Percentiles rank a stretch among this genome's conserved stretches.
phyloP scores from a whole-genome alignment of 2,888 invertebrate species.

The Lasioglossum villosulum region DNA sequence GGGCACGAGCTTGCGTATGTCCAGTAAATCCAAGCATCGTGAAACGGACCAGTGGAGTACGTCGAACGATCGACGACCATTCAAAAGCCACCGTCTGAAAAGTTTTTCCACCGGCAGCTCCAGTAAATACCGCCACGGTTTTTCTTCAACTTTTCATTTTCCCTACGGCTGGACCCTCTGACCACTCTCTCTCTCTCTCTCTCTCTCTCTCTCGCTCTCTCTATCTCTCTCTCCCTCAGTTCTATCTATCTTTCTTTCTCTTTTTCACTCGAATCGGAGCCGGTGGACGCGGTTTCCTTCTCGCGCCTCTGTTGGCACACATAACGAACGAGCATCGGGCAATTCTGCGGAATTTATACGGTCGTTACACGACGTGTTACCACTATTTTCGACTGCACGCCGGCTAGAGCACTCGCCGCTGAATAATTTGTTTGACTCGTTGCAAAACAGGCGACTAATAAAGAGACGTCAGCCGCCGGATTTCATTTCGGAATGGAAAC shows the following conservation, averaged over 20 bases:
- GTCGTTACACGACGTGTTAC: constrained; percentile 68
- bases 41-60: constrained; percentile 68
- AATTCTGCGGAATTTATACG: constrained; percentile 72
- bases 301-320: constrained; percentile 55
- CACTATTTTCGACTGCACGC: constrained; percentile 67
- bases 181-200: neutral
- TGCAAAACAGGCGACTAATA: constrained; percentile 70
- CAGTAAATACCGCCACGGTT: constrained; percentile 71
- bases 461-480: constrained; percentile 56
- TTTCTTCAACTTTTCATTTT: constrained; percentile 70
- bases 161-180: constrained; percentile 12
- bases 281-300: constrained; percentile 32
- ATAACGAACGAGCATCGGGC: constrained; percentile 70
- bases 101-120: constrained; percentile 70
- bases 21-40: constrained; percentile 68
- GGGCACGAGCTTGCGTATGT: constrained; percentile 36
- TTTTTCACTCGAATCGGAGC: constrained; percentile 13
- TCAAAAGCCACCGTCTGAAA: constrained; percentile 75
- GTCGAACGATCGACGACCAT: constrained; percentile 74
- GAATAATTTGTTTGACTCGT: constrained; percentile 72
- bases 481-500: constrained; percentile 40
- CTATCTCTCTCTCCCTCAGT: neutral
- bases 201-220: neutral
- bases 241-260: neutral
- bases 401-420: constrained; percentile 57